Conservation (phyloP, 2,797 vertebrate species). For the Hapalemur alaotrensis region DNA sequence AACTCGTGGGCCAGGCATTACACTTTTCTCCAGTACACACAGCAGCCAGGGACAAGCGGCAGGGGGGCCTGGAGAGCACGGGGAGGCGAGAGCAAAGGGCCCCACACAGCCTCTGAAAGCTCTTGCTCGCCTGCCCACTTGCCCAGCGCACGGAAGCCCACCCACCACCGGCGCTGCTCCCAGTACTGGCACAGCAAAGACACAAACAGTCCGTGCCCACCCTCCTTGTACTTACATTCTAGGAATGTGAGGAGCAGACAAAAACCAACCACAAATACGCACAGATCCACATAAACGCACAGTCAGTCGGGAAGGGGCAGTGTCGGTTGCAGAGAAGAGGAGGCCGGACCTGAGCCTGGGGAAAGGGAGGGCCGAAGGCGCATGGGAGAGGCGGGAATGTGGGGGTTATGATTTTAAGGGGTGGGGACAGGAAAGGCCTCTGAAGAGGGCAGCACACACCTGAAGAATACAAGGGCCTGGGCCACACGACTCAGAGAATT, state of each 20-base stretch:
- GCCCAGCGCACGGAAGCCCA: background rate
- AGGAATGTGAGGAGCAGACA: background rate
- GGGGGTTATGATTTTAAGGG: background rate
- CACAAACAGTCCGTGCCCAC: accelerated
- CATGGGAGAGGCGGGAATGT: accelerated
- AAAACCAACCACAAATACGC: background rate
- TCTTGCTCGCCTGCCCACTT: background rate
- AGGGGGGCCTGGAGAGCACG: background rate
- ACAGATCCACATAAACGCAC: background rate
- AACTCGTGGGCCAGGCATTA: background rate
- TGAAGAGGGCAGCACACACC: background rate
- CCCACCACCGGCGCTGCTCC: accelerated
- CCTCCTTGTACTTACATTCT: background rate
- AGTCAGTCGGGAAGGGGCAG: background rate
- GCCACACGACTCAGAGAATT: background rate
- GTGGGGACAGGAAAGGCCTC: background rate
- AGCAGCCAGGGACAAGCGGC: background rate
- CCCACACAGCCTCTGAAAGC: accelerated
- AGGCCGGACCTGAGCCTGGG: background rate
- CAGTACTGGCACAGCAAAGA: accelerated
- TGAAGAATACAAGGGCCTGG: background rate
- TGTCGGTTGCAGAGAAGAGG: background rate
- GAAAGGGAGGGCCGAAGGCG: background rate
- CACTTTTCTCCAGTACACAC: accelerated
- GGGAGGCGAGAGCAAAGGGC: background rate